Evolutionary conservation across 2,888 invertebrate genomes (phyloP), one percentile per base, ranked within the genome.

Genomic region (Lasius fuliginosus): DNA sequence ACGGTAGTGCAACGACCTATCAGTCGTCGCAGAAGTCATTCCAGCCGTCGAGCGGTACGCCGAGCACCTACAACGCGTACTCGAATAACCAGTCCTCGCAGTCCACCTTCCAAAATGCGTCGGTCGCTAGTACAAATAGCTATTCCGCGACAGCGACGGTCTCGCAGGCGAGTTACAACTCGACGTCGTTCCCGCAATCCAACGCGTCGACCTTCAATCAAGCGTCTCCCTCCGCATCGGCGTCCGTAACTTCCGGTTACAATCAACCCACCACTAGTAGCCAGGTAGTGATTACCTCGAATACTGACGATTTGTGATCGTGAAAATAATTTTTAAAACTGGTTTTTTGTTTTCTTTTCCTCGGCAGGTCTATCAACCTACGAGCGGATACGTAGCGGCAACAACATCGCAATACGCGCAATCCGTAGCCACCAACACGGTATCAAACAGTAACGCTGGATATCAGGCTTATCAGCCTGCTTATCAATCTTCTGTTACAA

Each of bases 11-110:
- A 18, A 90, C 92, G 42, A 88, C 93, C 76, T 95, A 95, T 74
- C 94, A 94, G 77, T 5, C 75, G 8, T 92, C 93, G 67, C 95
- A 92, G 93, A 96, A 93, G 79, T 95, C 95, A 69, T 95, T 95
- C 84, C 96, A 96, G 89, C 91, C 95, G 83, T 94, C 95, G 1
- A 95, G 92, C 62, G 91, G 92, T 12, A 92, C 94, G 2, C 91
- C 93, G 42, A 94, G 90, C 81, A 93, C 92, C 73, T 95, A 93
- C 85, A 94, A 94, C 65, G 91, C 95, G 15, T 96, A 96, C 90
- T 96, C 96, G 3, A 95, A 95, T 85, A 95, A 95, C 56, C 94
- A 94, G 82, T 92, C 94, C 9, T 95, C 95, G 83, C 96, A 96
- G 90, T 95, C 96, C 18, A 95, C 96, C 0, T 96, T 96, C n/a